Base-by-base conservation (phyloP, 2,113 vertebrate genomes). In the Pseudorectes ferrugineus region DNA sequence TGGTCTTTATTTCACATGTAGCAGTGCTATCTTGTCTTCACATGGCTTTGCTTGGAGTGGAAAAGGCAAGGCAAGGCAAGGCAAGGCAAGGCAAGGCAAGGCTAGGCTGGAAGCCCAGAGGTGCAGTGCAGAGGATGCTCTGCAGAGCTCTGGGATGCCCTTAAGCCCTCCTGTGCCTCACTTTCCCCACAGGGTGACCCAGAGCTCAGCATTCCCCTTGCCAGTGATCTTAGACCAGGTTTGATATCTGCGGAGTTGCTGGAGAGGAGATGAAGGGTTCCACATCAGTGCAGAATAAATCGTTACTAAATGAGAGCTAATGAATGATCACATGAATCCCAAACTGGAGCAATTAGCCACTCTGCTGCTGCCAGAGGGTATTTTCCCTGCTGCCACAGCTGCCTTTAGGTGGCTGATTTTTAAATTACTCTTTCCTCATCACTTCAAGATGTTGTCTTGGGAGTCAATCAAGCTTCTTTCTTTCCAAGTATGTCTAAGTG, bases 331-430 rank as follows among this genome's bases (percentile, higher is more conserved):
- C 67, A 61, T 68, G 36, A 76, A 77, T 80, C 45, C 54, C 94
- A 83, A 86, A 92, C 71, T 79, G 62, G 33, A 96, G 66, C 88
- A 95, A 85, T 96, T 75, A 95, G 40, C 61, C 82, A 51, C 40
- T 81, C 75, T 63, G 46, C 43, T 85, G 33, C 66, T 92, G 57
- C 85, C 67, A 65, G 45, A 65, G 49, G 58, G 20, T 61, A 35
- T 90, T 85, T 68, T 76, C 63, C 45, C 42, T 68, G 54, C 48
- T 88, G 86, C 49, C 68, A 59, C 62, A 19, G 58, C 36, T 95
- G 76, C 91, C 71, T 88, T 67, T 52, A 65, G 79, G 76, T 85
- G 67, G 54, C 58, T 95, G 72, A 45, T 88, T 90, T 93, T 88
- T 76, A 93, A 92, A 88, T 84, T 80, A 70, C n/a, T 86, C 79